Percentiles rank a stretch among this genome's conserved stretches.
phyloP scores from a whole-genome alignment of 1,140 invertebrate species.

The Drosophila neocordata region DNA sequence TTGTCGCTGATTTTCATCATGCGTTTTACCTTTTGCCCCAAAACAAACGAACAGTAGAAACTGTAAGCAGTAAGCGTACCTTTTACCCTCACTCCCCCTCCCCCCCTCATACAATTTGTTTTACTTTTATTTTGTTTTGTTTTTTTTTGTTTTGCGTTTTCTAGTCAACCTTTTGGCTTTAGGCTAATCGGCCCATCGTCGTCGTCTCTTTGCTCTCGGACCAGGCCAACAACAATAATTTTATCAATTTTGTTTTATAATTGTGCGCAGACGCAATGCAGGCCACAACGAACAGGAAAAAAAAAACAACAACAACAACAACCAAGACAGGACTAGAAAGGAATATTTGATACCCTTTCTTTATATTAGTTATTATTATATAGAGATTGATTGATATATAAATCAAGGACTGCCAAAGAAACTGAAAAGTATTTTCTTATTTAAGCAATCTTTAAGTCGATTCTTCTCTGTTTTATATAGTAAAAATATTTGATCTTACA shows the following conservation, averaged over 20 bases:
- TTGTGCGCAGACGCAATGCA: slow-evolving; percentile 65
- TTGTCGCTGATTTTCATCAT: slow-evolving; percentile 75
- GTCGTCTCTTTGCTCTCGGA: slow-evolving; percentile 20
- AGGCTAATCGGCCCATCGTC: slow-evolving; percentile 71
- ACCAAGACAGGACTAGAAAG: background rate
- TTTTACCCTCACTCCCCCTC: slow-evolving; percentile 1
- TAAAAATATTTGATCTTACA: too few relatives aligned
- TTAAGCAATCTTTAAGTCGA: too few relatives aligned
- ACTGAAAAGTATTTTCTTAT: too few relatives aligned
- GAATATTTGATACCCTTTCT: background rate
- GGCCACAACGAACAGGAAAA: slow-evolving; percentile 15
- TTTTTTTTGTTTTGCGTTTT: slow-evolving; percentile 18
- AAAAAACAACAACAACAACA: slow-evolving; percentile 17
- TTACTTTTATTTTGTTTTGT: background rate
- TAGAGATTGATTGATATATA: too few relatives aligned
- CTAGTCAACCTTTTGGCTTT: slow-evolving; percentile 65
- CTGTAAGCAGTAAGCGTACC: slow-evolving; percentile 22
- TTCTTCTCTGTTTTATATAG: too few relatives aligned
- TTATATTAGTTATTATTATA: too few relatives aligned
- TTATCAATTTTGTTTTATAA: slow-evolving; percentile 81
- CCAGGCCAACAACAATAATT: slow-evolving; percentile 63
- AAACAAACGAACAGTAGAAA: slow-evolving; percentile 13
- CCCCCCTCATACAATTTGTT: too few relatives aligned
- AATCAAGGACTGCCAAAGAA: too few relatives aligned
- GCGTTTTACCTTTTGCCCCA: slow-evolving; percentile 37